Evolutionary conservation across 2,113 vertebrate genomes (phyloP), one percentile per base, ranked within the genome.

Genomic region (Perca fluviatilis): DNA sequence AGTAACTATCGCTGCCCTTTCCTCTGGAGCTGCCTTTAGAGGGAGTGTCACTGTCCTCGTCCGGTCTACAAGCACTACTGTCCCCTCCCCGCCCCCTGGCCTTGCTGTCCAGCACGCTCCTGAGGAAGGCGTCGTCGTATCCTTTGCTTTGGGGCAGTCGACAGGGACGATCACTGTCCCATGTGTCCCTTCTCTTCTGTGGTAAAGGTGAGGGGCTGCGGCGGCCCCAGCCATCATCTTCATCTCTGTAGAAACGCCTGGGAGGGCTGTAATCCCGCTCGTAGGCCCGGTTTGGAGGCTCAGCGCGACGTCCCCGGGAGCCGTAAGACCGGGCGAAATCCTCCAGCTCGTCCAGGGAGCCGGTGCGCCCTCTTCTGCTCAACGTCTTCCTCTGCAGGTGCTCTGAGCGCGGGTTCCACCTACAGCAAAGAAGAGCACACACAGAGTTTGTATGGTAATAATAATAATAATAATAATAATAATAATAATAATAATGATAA

Each of bases 271-370:
- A 86, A 13, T 97, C 96, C 30, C 95, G 96, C 77, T 94, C 93
- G 57, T 92, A 94, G 30, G 21, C 58, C 4, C 72, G 85, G 27
- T 87, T 83, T 1, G 80, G 77, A 16, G 83, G 73, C 15, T 96
- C 96, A 0, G 93, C 90, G 25, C 95, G 91, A 12, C 95, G 89
- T 5, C 90, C 40, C 3, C 95, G 95, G 65, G 95, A 86, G 72
- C 87, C 94, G 21, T 96, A 99, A 2, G 96, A 96, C 69, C 77
- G 95, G 0, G 97, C 96, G 16, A 98, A 98, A 71, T 97, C 98
- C 25, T 98, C 98, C 89, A 99, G 95, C 91, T 99, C 98, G 0
- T 99, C 98, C 93, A 99, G 96, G 27, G 98, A 99, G 58, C 97
- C 96, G 0, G 98, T 96, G 0, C 97, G 97, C 46, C 97, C 95